These are phyloP conservation scores for Bos indicus DNA, from an alignment of 2,113 vertebrate species.

Conservation along the genomic window DNA sequence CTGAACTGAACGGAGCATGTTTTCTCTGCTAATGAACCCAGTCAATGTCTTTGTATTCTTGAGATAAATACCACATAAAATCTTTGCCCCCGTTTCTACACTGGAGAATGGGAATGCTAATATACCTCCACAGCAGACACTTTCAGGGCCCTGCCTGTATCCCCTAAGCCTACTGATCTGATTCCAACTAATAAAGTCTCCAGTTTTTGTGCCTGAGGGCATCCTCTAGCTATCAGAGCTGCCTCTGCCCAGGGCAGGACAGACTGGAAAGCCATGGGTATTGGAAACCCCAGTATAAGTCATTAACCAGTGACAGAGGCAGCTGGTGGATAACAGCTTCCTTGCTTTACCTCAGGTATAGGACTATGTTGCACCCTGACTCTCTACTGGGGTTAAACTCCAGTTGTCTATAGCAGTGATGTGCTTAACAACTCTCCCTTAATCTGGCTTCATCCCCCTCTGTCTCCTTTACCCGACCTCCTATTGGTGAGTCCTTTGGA, in stretches of 20 bases:
- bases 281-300: background rate
- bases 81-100: background rate
- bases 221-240: background rate
- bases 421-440: background rate
- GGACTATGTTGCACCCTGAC: background rate
- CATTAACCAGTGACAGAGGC: background rate
- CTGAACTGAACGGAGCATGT: too few relatives aligned
- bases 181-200: background rate
- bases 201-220: background rate
- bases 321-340: too few relatives aligned
- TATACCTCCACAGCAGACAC: background rate
- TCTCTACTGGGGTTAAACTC: background rate
- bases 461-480: background rate
- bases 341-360: rapidly evolving
- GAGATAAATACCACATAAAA: background rate
- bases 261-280: background rate
- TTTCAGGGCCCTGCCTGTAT: too few relatives aligned
- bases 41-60: background rate
- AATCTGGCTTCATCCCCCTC: background rate
- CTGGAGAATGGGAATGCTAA: background rate
- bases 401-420: background rate
- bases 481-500: background rate
- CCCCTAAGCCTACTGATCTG: rapidly evolving
- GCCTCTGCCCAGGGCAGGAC: rapidly evolving
- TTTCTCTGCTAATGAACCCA: background rate